Evolutionary conservation across 2,888 invertebrate species (phyloP), one percentile per base, ranked within the genome.

Genomic region (Stictocephala bisonia): DNA sequence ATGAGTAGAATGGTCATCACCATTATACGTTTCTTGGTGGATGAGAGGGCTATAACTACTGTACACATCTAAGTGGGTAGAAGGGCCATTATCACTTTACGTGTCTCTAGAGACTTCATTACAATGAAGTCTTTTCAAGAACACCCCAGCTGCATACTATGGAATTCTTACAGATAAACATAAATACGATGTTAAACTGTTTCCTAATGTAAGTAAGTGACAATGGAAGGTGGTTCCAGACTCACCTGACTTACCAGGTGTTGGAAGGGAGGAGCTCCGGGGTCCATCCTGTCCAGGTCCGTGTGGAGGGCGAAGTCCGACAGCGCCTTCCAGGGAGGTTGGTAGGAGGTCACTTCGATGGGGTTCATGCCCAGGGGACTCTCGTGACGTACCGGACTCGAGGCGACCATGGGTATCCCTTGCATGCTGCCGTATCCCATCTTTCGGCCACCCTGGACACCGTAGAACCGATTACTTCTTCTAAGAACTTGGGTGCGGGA

Each of bases 401-500:
- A 94, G 51, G 99, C 99, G 76, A 99, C 96, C 92, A 99, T 94
- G 20, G 99, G 98, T 79, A 99, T 97, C 74, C 96, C 96, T 83
- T 97, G 96, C 93, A 97, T 94, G 80, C 93, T 92, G 83, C 95
- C 95, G 85, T 96, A 95, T 78, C 95, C 95, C 84, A 97, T 87
- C 84, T 96, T 95, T 79, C 96, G 91, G 80, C 97, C 97, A 87
- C 96, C 96, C 96, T 97, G 90, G 81, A 83, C 75, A 70, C 60
- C 60, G 60, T 60, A 40, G 40, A 20, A 22, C 22, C 60, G 60
- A n/a, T 60, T 60, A 60, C 60, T 3, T 11, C 29, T 27, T 60
- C n/a, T 1, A 20, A 18, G 35, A n/a, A 11, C 22, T 18, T 24
- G 26, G 24, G 27, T 53, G 26, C 11, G 15, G 27, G 31, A 29